Base-by-base conservation (phyloP, 2,888 invertebrate species). In the Tachina lurida region DNA sequence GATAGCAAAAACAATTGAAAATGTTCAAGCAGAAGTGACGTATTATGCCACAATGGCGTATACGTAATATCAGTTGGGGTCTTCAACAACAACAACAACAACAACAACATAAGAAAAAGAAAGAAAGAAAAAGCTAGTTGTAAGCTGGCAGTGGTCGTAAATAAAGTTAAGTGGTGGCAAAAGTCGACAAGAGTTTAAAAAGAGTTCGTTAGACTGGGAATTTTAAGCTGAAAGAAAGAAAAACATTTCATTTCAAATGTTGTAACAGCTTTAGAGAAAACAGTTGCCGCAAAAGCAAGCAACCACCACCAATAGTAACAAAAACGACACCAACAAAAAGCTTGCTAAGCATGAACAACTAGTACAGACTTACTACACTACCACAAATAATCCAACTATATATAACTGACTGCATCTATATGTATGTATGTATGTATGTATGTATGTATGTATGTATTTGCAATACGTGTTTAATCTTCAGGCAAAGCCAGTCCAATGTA, bases 41-140 rank as follows among this genome's bases (percentile, higher is more conserved):
- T 86, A 87, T 86, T 83, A 87, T 84, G 85, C 87, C 84, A 75
- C 84, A 65, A 87, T 71, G 87, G 83, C 89, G 91, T 88, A 90
- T 89, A 91, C 91, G 90, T 90, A 90, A 90, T 90, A 89, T 86
- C 76, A 56, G 65, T 68, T 77, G 78, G 63, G 70, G 80, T 78
- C 65, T 81, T 84, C 73, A 76, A 81, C 87, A 83, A 84, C 31
- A 80, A 67, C 17, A 43, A 54, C 54, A 58, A 58, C 22, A 60
- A 47, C 0, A 52, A 60, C n/a, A 63, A 60, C 45, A 43, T 3
- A 22, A 31, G 19, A 17, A n/a, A 39, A 17, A 70, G 19, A 75
- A 70, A 70, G 22, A 17, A 70, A 19, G 41, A 52, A 39, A 49
- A 68, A 52, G 22, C 54, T 52, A 62, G 75, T 52, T 87, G 84